Evolutionary conservation across 2,888 invertebrate species (phyloP), one percentile per base, ranked within the genome.

Genomic region (Lithophane ornitopus): DNA sequence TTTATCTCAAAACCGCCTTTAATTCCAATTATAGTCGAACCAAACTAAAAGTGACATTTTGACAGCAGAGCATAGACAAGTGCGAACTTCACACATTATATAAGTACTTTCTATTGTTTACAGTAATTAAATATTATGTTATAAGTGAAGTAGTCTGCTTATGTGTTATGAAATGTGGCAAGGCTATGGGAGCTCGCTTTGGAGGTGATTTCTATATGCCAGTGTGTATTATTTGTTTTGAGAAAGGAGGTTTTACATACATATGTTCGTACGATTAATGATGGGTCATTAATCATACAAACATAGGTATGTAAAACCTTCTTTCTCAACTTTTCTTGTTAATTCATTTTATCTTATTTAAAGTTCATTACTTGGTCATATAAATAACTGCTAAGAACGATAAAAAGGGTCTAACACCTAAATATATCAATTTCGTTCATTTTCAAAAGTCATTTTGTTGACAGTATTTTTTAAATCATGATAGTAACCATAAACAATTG

Each of bases 51-150:
- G 66, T 76, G 80, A 75, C 78, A 82, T 78, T 75, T 87, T 80
- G 78, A 71, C 80, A 66, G 74, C 67, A 70, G 26, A 70, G 11
- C 69, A 76, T 16, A 67, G 66, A 74, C 72, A 70, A 58, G 80
- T 63, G 78, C 63, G 67, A 74, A 67, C 8, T 80, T 89, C 89
- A 86, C 88, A 89, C 41, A 77, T 80, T 82, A 77, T 22, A 66
- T 91, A 91, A 90, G 80, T 59, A 84, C 92, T 92, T 92, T 92
- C 92, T 91, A 92, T 92, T 91, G 91, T 91, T 89, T 87, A 84
- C 77, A 72, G 78, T 82, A 80, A 81, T 79, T 78, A 75, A 79
- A 78, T 80, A 41, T 80, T 70, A 78, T 78, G 76, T 80, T 87
- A 69, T 74, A 28, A 28, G 39, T 83, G 12, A 52, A 73, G 70